phyloP scores from a whole-genome alignment of 2,797 vertebrate genomes.

The Eleutherodactylus coqui region DNA sequence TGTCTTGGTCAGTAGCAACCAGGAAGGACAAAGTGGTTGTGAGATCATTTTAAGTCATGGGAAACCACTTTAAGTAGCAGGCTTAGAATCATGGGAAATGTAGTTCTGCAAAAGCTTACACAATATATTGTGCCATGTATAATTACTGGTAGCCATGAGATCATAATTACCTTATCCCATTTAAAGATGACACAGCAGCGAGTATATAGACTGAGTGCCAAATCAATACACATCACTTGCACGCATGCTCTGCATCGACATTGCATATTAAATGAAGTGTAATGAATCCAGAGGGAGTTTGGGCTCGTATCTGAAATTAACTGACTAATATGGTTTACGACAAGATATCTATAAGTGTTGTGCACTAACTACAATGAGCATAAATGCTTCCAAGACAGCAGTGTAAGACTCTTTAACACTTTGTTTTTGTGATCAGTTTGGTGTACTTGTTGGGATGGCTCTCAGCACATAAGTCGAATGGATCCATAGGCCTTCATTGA shows the following conservation, averaged over 20 bases:
- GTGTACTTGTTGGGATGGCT: no score
- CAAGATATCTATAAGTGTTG: background rate
- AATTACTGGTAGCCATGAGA: slow-evolving; percentile 38
- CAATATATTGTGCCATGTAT: background rate
- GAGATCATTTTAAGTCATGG: no score
- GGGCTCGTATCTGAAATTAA: slow-evolving; percentile 56
- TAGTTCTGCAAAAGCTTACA: background rate
- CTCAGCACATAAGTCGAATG: no score
- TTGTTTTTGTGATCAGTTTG: no score
- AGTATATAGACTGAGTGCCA: slow-evolving; percentile 22
- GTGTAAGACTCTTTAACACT: no score
- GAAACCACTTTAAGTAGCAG: no score
- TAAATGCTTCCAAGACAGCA: background rate
- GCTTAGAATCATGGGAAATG: slow-evolving; percentile 13
- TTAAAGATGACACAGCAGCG: slow-evolving; percentile 31
- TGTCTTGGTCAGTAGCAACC: no score
- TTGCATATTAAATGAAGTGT: slow-evolving; percentile 61
- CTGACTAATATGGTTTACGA: slow-evolving; percentile 42
- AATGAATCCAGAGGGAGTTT: slow-evolving; percentile 56
- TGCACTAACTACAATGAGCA: background rate
- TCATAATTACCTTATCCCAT: slow-evolving; percentile 45
- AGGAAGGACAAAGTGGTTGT: no score
- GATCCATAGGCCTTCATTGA: no score
- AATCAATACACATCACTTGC: slow-evolving; percentile 56
- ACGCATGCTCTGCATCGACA: slow-evolving; percentile 51